These are phyloP conservation scores for Acronicta alni DNA, from an alignment of 2,888 invertebrate species.

Conservation along the genomic window DNA sequence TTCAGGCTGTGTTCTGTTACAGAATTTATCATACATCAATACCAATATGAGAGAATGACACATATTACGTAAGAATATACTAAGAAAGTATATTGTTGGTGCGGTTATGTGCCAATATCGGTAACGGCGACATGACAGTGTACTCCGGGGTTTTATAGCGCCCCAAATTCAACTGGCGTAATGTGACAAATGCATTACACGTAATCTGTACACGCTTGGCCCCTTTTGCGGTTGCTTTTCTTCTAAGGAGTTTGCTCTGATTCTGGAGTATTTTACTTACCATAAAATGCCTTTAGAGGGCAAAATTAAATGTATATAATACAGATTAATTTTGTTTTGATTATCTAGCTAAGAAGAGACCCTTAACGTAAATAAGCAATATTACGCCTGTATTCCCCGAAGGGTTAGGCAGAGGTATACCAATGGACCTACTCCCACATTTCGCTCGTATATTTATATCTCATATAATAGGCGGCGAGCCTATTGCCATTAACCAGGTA, in stretches of 20 bases:
- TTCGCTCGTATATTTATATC: too few species aligned
- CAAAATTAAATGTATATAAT: too few species aligned
- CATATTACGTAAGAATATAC: neutral
- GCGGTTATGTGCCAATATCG: slow-evolving; percentile 35
- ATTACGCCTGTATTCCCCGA: too few species aligned
- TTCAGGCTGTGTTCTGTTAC: neutral
- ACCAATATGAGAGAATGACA: too few species aligned
- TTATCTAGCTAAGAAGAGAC: too few species aligned
- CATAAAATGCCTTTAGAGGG: neutral
- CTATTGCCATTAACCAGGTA: too few species aligned
- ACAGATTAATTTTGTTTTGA: too few species aligned
- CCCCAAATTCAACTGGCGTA: slow-evolving; percentile 49
- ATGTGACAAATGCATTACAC: slow-evolving; percentile 60
- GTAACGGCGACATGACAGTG: slow-evolving; percentile 36
- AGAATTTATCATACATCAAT: too few species aligned
- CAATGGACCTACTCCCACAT: too few species aligned
- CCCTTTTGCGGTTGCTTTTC: slow-evolving; percentile 28
- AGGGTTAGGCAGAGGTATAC: too few species aligned
- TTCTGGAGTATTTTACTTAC: slow-evolving; percentile 23
- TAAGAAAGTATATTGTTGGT: slow-evolving; percentile 16
- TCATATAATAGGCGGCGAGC: too few species aligned
- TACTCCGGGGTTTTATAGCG: slow-evolving; percentile 54
- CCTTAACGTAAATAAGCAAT: too few species aligned
- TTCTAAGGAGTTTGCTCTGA: slow-evolving; percentile 23
- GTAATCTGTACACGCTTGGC: slow-evolving; percentile 51